phyloP scores from a whole-genome alignment of 2,888 invertebrate genomes.

The Drosophila recens region DNA sequence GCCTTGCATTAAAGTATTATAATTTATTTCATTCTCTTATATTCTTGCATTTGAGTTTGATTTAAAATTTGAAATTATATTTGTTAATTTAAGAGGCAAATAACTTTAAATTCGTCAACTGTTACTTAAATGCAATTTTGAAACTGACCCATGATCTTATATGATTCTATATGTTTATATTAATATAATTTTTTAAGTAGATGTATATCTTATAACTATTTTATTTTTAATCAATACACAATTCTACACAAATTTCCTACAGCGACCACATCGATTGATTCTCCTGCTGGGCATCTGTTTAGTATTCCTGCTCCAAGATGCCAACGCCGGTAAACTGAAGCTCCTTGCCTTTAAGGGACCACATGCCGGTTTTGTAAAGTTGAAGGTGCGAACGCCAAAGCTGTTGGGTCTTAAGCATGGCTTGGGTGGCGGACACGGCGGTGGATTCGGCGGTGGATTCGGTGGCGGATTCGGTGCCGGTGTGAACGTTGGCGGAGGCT shows the following conservation, averaged over 20 bases:
- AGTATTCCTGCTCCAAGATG: conserved; percentile 31
- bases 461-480: conserved; percentile 45
- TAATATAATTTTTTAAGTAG: no score
- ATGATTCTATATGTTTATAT: no score
- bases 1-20: no score
- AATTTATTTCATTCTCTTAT: no score
- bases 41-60: no score
- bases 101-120: no score
- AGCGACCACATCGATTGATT: conserved; percentile 20
- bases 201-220: no score
- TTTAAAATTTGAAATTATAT: no score
- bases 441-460: conserved; percentile 42
- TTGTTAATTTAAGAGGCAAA: no score
- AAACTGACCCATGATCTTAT: no score
- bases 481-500: conserved; percentile 39
- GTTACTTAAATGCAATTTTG: no score
- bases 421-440: conserved; percentile 51
- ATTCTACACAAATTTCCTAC: not conserved
- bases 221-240: no score
- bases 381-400: conserved; percentile 76
- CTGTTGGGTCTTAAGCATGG: conserved; percentile 76
- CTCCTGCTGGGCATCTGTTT: conserved; percentile 54
- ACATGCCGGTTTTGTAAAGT: conserved; percentile 66
- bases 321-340: conserved; percentile 72
- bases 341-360: conserved; percentile 78